Evolutionary conservation across 1,140 invertebrate genomes (phyloP).

Genomic region (Temnothorax nylanderi): DNA sequence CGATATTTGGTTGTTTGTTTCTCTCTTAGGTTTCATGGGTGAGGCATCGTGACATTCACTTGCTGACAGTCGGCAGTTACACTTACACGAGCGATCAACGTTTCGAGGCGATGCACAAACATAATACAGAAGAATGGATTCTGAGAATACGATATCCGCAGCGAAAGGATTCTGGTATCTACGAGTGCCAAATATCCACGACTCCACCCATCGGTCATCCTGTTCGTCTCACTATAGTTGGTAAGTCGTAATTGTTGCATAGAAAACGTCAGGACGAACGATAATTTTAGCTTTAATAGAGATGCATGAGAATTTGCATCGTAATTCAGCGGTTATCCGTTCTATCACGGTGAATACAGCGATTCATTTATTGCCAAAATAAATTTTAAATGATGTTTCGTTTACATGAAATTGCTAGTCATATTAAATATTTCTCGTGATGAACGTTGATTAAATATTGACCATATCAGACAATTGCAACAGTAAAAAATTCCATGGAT

Average conservation of each 20-base stretch:
- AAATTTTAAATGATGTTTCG: conserved; percentile 37
- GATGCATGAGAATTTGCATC: conserved; percentile 5
- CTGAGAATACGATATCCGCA: conserved; percentile 92
- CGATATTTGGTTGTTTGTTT: conserved; percentile 24
- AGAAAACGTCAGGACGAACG: background rate
- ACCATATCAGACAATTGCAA: background rate
- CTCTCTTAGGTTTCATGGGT: conserved; percentile 94
- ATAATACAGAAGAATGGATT: conserved; percentile 92
- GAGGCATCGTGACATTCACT: conserved; percentile 93
- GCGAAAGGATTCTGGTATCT: conserved; percentile 92
- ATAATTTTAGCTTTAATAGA: conserved; percentile 9
- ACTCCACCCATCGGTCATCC: conserved; percentile 93
- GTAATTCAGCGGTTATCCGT: background rate
- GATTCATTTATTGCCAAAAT: background rate
- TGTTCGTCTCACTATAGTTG: conserved; percentile 92
- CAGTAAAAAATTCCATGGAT: background rate
- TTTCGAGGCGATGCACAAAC: conserved; percentile 91
- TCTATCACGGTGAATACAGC: background rate
- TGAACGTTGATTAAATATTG: conserved; percentile 22
- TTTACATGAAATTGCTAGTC: background rate
- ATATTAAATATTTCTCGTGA: background rate
- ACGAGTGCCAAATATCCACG: conserved; percentile 95
- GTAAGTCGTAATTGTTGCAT: conserved; percentile 87
- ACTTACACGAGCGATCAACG: conserved; percentile 95
- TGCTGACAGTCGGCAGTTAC: conserved; percentile 93